Conservation (phyloP, 2,113 vertebrate species). For the Amia ocellicauda region DNA sequence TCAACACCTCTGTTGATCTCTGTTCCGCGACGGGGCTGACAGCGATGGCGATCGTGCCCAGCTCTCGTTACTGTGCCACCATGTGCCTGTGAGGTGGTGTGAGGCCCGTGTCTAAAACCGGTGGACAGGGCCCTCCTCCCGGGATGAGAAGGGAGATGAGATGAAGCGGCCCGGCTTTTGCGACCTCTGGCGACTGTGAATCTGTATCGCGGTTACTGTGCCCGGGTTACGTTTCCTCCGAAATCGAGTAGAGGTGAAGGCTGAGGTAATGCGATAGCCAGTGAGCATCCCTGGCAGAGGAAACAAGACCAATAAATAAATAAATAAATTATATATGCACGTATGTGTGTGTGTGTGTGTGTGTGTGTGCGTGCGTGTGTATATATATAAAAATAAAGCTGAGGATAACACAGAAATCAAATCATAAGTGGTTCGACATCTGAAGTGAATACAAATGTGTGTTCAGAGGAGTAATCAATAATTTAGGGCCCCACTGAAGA, state of each 20-base stretch:
- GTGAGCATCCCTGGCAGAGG: too few species aligned
- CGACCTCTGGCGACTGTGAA: not conserved
- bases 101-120: too few species aligned
- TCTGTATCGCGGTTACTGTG: not conserved
- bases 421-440: slow-evolving; percentile 58
- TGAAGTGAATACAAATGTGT: slow-evolving; percentile 49
- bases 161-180: not conserved
- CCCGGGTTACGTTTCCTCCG: not conserved
- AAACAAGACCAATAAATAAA: too few species aligned
- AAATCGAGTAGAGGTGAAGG: not conserved
- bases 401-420: slow-evolving; percentile 46
- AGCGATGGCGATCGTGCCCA: too few species aligned
- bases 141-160: too few species aligned
- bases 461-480: slow-evolving; percentile 69
- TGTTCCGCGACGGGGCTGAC: too few species aligned
- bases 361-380: not conserved
- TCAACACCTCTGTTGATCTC: too few species aligned
- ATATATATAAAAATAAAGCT: not conserved
- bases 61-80: too few species aligned
- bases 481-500: slow-evolving; percentile 74
- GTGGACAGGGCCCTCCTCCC: too few species aligned
- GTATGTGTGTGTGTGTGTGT: slow-evolving; percentile 2
- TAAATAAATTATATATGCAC: too few species aligned
- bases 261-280: too few species aligned
- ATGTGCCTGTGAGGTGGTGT: too few species aligned